Percentiles rank a stretch among this genome's conserved stretches.
Conservation (phyloP, 2,888 invertebrate species). For the Scaptomyza parva region DNA sequence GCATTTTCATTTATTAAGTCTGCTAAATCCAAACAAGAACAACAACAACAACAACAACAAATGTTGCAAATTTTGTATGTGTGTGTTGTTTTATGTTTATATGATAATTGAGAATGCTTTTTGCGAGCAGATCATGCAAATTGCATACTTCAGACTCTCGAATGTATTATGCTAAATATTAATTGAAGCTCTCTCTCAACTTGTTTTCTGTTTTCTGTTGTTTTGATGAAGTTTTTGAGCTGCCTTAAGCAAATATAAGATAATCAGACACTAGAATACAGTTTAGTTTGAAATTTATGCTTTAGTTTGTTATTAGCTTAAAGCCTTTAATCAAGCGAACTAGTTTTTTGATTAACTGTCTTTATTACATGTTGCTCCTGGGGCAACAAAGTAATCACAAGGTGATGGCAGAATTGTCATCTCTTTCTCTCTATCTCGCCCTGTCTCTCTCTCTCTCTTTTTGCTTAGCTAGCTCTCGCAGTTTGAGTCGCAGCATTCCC, state of each 20-base stretch:
- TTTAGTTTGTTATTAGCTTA: not conserved
- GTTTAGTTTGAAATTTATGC: too few species aligned
- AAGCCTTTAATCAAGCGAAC: not conserved
- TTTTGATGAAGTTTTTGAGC: not conserved
- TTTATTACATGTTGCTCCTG: constrained; percentile 28
- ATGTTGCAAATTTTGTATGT: constrained; percentile 17
- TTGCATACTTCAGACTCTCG: constrained; percentile 25
- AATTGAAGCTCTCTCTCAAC: constrained; percentile 49
- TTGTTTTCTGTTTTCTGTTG: too few species aligned
- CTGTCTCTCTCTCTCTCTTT: not conserved
- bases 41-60: constrained; percentile 48
- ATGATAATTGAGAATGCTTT: constrained; percentile 64
- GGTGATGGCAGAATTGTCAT: constrained; percentile 27
- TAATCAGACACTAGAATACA: too few species aligned
- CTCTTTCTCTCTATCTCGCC: not conserved
- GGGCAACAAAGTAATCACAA: constrained; percentile 55
- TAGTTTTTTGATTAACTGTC: not conserved
- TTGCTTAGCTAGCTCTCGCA: constrained; percentile 11
- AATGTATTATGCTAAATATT: constrained; percentile 42
- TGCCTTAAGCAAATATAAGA: too few species aligned
- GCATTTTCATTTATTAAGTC: constrained; percentile 73
- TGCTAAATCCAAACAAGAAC: constrained; percentile 68
- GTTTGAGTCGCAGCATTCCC: constrained; percentile 11
- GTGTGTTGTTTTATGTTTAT: constrained; percentile 47
- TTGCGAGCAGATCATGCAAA: constrained; percentile 49